Base-by-base conservation (phyloP, 2,888 invertebrate species). In the Pandemis corylana region DNA sequence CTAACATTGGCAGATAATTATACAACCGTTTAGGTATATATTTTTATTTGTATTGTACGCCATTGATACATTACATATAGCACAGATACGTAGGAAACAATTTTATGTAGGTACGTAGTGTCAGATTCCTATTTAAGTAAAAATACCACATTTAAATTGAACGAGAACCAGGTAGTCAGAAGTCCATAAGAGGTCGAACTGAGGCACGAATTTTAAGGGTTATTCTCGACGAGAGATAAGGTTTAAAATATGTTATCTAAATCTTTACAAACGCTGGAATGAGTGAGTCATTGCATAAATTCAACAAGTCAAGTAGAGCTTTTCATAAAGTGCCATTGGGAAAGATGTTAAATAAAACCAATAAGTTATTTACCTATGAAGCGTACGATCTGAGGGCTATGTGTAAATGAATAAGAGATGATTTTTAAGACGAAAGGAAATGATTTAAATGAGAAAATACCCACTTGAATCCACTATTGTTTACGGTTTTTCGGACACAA, bases 1-100 rank as follows among this genome's bases (percentile, higher is more conserved):
- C 46, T 61, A 75, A 75, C 63, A 71, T 71, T 53, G 53, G 62
- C 61, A 28, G 51, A 36, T 74, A 66, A 62, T 70, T 70, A 71
- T 44, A 75, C 70, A 75, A 67, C 61, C 20, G 70, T 70, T 46
- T 71, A 67, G 69, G 61, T 42, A 59, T 53, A 10, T 56, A 65
- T 4, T 7, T 51, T 5, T 51, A 44, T 51, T 7, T n/a, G 51
- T 51, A 51, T 7, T n/a, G 51, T 51, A 51, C 5, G n/a, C 28
- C 28, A 36, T 4, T 7, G 9, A 9, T 0, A 44, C 9, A 44
- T 44, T 44, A 7, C 9, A 44, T 9, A 7, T 44, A 9, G 44
- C 44, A 44, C 9, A 44, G 7, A 2, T 44, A 44, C 44, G 7
- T 44, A 9, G 9, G 9, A 44, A 44, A 44, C 7, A 12, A 12